Base-by-base conservation (phyloP, 2,888 invertebrate genomes). In the Idaea straminata region DNA sequence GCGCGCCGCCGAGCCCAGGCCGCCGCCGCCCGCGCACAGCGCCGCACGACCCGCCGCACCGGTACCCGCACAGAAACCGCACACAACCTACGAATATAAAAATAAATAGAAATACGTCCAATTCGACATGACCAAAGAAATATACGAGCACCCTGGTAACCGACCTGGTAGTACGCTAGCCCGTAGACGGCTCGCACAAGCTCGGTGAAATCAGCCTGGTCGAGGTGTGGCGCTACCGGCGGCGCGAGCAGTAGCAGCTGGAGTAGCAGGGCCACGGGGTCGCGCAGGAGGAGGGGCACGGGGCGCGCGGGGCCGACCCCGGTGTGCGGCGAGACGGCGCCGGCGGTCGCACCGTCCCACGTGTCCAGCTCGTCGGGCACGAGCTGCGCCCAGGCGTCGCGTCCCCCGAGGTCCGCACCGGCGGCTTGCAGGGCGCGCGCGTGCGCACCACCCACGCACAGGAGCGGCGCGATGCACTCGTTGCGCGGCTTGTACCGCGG, bases 151-250 rank as follows among this genome's bases (percentile, higher is more conserved):
- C 1, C 5, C 36, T 4, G 36, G 3, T 36, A 36, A 36, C 10
- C 6, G 10, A 36, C 36, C 36, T 36, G 36, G 86, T 98, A 96
- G 91, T 97, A 98, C 69, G 96, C 93, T 71, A 98, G 94, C 85
- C 98, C 97, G 93, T 97, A 99, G 72, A 98, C 94, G 72, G 96
- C 95, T 84, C 96, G 96, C 3, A 98, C 97, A 78, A 98, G 95
- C 82, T 96, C 96, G 0, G 96, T 96, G 90, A 97, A 98, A 85
- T 98, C 98, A 63, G 36, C 96, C 98, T 98, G 94, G 85, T 98
- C 97, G 66, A 90, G 66, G 57, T 87, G 83, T 4, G 90, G 89
- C 63, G 98, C 94, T 81, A 97, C 96, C 69, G 96, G 91, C 25
- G 98, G 98, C 72, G 98, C 95, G 70, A 98, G 93, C 74, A 99